Base-by-base conservation (phyloP, 2,113 vertebrate genomes). In the Calyptomena viridis region DNA sequence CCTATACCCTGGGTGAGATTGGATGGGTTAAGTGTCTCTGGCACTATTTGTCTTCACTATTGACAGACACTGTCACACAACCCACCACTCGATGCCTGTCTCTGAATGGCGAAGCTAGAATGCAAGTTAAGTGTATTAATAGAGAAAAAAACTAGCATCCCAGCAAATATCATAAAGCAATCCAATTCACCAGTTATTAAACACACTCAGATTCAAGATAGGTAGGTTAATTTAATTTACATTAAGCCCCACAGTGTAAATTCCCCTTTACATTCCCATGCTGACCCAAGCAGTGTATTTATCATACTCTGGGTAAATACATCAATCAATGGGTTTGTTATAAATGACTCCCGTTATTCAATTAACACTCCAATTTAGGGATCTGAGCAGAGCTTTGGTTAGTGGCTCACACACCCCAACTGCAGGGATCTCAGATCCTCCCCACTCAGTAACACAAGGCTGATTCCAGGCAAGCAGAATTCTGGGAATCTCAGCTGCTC, bases 71-170 rank as follows among this genome's bases (percentile, higher is more conserved):
- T 98, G 98, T 98, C 98, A 98, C 98, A 98, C 98, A 98, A 98
- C 98, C 98, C 98, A 98, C 98, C 98, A 98, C 98, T 98, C 98
- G 98, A 98, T 97, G 98, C 98, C 98, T 98, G 98, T 98, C 97
- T 98, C 98, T 98, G 98, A 98, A 97, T 98, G 98, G 96, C 98
- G 98, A 97, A 98, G 98, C 98, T 98, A 98, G 98, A 98, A 98
- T 98, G 98, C 98, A 99, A 98, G 98, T 98, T 98, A 98, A 98
- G 98, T 98, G 98, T 97, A 99, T 99, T 98, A 98, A 98, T 98
- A 98, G 98, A 98, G 98, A 98, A 98, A 98, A 97, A 98, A 98
- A 98, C 98, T 98, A 98, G 98, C 98, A 98, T 98, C 98, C 98
- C 98, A 98, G 98, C 97, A 98, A 97, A 98, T 98, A 98, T 98